A percentile compares a stretch with the other conserved stretches of the same genome.
phyloP scores from a whole-genome alignment of 2,797 vertebrate genomes.

The Somateria mollissima region DNA sequence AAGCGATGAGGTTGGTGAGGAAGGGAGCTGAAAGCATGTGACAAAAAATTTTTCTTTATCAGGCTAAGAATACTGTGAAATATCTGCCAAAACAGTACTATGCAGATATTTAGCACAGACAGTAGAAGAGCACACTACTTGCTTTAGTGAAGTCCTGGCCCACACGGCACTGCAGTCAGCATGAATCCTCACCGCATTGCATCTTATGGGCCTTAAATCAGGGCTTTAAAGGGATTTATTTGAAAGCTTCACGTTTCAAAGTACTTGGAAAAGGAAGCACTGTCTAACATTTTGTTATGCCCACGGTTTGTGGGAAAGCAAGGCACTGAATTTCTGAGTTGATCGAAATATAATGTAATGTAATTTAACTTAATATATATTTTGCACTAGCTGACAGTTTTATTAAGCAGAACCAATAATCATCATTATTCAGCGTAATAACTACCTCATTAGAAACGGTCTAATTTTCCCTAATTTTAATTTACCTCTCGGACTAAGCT shows the following conservation, averaged over 20 bases:
- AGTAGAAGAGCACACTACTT: not conserved
- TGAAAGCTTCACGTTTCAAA: constrained; percentile 48
- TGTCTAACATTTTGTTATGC: constrained; percentile 23
- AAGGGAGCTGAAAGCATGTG: not conserved
- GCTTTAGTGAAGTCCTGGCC: not conserved
- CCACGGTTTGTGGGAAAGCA: constrained; percentile 35
- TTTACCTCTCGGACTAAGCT: constrained; percentile 73
- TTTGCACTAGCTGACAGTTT: constrained; percentile 77
- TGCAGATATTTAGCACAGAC: not conserved
- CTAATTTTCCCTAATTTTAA: constrained; percentile 79
- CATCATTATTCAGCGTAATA: constrained; percentile 75
- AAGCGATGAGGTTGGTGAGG: not conserved
- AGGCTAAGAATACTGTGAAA: not conserved
- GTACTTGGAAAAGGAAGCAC: constrained; percentile 4
- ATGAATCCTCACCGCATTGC: not conserved
- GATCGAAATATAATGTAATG: constrained; percentile 66
- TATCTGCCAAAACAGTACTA: not conserved
- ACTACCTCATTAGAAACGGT: constrained; percentile 75
- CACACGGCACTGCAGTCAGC: not conserved
- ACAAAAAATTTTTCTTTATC: not conserved
- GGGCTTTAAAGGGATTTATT: not conserved
- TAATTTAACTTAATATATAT: constrained; percentile 77
- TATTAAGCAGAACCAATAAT: constrained; percentile 80
- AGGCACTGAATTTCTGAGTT: constrained; percentile 46
- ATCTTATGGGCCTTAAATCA: constrained; percentile 23